Evolutionary conservation across 2,888 invertebrate species (phyloP), one percentile per base, ranked within the genome.

Genomic region (Caenorhabditis auriculariae): DNA sequence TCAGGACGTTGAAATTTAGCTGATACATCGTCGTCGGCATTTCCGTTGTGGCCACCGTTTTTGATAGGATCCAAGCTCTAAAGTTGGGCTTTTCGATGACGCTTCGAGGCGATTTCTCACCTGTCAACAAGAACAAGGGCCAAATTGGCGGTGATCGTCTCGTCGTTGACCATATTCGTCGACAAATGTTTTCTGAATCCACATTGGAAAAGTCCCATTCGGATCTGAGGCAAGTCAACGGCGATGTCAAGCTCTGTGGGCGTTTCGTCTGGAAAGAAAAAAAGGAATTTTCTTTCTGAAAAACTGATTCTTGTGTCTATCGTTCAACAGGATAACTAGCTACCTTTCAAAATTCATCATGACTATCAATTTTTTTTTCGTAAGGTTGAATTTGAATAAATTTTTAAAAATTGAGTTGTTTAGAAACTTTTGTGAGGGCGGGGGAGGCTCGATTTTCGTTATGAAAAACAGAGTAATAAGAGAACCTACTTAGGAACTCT

Each of bases 91-190:
- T 38, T 5, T 5, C 21, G 4, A 7, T 19, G 4, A 38, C 38
- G 21, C 4, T 17, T 19, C 4, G 38, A 38, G 4, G 38, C 17
- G 4, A 47, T 24, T 24, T 17, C 23, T 23, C 7, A 48, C 49
- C 27, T 48, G 27, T 62, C 62, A 7, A 62, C 49, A 12, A 62
- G 35, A n/a, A 58, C 17, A 3, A 62, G 46, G 0, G 52, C 62
- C 42, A 62, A 51, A 49, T 58, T 62, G 0, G 62, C 62, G 19
- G 62, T 58, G 27, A 54, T 50, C 32, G 42, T 44, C n/a, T 58
- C 54, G 21, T 32, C 43, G 12, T 51, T 61, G 6, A 38, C 26
- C 1, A 57, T 37, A 27, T 54, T 57, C 38, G 41, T 58, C 19
- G n/a, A n/a, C n/a, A n/a, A n/a, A n/a, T n/a, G n/a, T n/a, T n/a